These are phyloP conservation scores for Megamerina dolium DNA, from an alignment of 2,888 invertebrate species.

Conservation along the genomic window DNA sequence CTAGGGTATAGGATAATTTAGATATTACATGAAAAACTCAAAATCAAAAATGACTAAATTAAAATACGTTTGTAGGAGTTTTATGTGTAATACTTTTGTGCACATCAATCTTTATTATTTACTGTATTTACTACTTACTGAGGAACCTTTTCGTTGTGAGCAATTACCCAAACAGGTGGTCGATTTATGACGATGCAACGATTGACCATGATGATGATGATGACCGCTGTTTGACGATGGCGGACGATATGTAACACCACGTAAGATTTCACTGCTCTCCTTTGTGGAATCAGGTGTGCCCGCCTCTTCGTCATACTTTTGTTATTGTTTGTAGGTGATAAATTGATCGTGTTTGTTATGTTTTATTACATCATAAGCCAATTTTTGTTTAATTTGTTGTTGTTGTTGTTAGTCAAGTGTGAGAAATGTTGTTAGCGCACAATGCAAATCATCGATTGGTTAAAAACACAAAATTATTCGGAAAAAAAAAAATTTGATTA, in stretches of 20 bases:
- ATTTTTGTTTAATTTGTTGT: constrained; percentile 5
- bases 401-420: constrained; percentile 3
- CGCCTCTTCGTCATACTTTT: constrained; percentile 50
- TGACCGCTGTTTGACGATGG: constrained; percentile 29
- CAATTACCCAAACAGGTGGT: constrained; percentile 68
- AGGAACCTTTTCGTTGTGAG: constrained; percentile 66
- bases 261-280: constrained; percentile 52
- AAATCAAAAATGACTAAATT: no score
- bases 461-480: not conserved
- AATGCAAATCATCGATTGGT: no score
- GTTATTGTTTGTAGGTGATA: not conserved
- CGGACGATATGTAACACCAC: constrained; percentile 62
- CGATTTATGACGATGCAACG: constrained; percentile 47
- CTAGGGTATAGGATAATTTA: no score
- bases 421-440: no score
- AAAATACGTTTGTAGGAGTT: no score
- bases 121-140: constrained; percentile 70
- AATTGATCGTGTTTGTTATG: not conserved
- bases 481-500: no score
- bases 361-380: no score
- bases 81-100: no score
- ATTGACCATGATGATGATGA: constrained; percentile 27
- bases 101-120: no score
- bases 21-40: no score
- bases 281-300: constrained; percentile 53